These are phyloP conservation scores for Oscheius sp. DNA, from an alignment of 1,140 invertebrate species.

Conservation along the genomic window DNA sequence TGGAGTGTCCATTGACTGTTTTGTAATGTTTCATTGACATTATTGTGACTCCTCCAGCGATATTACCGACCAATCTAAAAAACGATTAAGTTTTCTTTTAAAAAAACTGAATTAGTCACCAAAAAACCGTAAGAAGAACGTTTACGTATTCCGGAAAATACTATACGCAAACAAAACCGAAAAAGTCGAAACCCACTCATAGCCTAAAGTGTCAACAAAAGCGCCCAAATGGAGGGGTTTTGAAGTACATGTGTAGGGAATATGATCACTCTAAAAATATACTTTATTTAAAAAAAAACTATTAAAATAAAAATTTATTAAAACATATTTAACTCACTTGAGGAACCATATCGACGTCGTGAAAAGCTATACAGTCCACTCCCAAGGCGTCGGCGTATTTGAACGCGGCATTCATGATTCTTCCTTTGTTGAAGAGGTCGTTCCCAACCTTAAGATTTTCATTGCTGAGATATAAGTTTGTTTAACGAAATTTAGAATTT, in stretches of 20 bases:
- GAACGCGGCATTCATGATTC: conserved; percentile 87
- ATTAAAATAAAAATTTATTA: background rate
- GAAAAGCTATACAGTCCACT: conserved; percentile 78
- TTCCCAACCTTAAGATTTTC: conserved; percentile 62
- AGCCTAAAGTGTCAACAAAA: conserved; percentile 80
- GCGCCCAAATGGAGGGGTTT: conserved; percentile 89
- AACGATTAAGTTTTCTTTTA: too few relatives aligned
- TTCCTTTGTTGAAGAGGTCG: conserved; percentile 83
- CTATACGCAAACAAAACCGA: too few relatives aligned
- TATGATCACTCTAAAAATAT: conserved; percentile 72
- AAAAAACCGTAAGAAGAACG: too few relatives aligned
- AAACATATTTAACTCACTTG: conserved; percentile 34
- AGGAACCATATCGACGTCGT: conserved; percentile 91
- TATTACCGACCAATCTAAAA: too few relatives aligned
- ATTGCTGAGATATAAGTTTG: conserved; percentile 1
- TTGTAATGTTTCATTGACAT: conserved; percentile 70
- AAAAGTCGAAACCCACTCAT: conserved; percentile 74
- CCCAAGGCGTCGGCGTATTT: conserved; percentile 47
- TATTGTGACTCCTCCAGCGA: too few relatives aligned
- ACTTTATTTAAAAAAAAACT: background rate
- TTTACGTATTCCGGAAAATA: too few relatives aligned
- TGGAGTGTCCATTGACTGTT: conserved; percentile 85
- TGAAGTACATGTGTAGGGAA: conserved; percentile 84
- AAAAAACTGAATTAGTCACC: too few relatives aligned
- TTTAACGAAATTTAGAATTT: too few relatives aligned